Evolutionary conservation across 2,888 invertebrate genomes (phyloP).

Genomic region (Rhagonycha fulva): DNA sequence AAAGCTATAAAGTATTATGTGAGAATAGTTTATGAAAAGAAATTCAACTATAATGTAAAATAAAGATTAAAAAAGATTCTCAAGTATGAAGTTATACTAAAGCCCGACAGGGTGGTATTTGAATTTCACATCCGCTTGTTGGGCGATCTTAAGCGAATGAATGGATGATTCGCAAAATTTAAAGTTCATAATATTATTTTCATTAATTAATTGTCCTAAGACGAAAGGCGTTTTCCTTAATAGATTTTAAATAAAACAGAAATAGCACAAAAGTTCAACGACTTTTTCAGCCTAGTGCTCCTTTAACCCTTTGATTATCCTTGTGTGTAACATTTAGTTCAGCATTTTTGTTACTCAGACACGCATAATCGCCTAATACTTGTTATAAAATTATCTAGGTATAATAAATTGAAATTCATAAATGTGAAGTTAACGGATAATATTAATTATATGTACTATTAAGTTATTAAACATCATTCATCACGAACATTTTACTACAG

Average conservation of each 20-base stretch:
- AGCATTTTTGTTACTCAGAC: neutral
- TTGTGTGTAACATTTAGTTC: neutral
- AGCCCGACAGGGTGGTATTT: neutral
- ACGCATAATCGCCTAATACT: neutral
- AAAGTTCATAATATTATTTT: neutral
- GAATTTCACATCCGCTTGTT: neutral
- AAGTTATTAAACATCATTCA: neutral
- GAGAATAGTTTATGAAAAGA: neutral
- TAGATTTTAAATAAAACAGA: neutral
- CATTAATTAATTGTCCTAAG: neutral
- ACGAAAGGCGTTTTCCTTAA: neutral
- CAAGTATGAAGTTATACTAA: neutral
- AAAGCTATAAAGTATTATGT: neutral
- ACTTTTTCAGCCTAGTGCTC: neutral
- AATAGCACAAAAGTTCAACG: neutral
- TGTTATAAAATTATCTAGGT: neutral
- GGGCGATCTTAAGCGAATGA: neutral
- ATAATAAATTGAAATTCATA: neutral
- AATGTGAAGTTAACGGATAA: neutral
- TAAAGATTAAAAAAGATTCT: neutral
- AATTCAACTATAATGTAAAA: neutral
- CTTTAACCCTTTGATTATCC: neutral
- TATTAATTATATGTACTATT: no score
- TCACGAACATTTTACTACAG: neutral
- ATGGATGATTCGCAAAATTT: neutral